A percentile compares a stretch with the other conserved stretches of the same genome.
These are phyloP conservation scores for Goniozus legneri DNA, from an alignment of 1,140 invertebrate species.

Conservation along the genomic window DNA sequence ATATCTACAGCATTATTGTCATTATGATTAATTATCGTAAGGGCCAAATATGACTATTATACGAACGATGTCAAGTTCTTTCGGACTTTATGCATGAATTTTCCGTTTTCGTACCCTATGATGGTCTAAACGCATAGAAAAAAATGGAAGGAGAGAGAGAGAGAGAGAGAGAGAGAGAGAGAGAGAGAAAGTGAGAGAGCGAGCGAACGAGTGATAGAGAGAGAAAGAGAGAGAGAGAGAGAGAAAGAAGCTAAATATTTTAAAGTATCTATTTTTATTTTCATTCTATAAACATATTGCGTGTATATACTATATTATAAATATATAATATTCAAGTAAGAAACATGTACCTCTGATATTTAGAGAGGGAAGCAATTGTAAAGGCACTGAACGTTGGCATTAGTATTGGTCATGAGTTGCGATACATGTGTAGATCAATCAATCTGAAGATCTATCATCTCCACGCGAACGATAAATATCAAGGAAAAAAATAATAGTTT, in stretches of 20 bases:
- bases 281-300: constrained; percentile 35
- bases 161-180: background rate
- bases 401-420: constrained; percentile 14
- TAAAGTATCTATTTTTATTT: constrained; percentile 49
- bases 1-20: constrained; percentile 28
- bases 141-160: constrained; percentile 11
- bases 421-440: constrained; percentile 8
- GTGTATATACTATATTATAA: constrained; percentile 24
- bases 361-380: constrained; percentile 13
- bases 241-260: constrained; percentile 33
- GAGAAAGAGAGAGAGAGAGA: background rate
- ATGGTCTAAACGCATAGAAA: constrained; percentile 22
- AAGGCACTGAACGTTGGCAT: constrained; percentile 14
- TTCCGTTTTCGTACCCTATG: constrained; percentile 41
- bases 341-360: constrained; percentile 36
- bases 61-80: constrained; percentile 21
- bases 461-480: constrained; percentile 9
- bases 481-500: constrained; percentile 1
- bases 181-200: background rate
- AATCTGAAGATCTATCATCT: constrained; percentile 10
- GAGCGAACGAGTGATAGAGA: background rate
- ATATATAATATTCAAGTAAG: constrained; percentile 20
- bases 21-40: constrained; percentile 29
- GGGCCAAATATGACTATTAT: constrained; percentile 20
- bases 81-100: constrained; percentile 35